Conservation (phyloP, 2,888 invertebrate species). For the Nemotelus pantherinus region DNA sequence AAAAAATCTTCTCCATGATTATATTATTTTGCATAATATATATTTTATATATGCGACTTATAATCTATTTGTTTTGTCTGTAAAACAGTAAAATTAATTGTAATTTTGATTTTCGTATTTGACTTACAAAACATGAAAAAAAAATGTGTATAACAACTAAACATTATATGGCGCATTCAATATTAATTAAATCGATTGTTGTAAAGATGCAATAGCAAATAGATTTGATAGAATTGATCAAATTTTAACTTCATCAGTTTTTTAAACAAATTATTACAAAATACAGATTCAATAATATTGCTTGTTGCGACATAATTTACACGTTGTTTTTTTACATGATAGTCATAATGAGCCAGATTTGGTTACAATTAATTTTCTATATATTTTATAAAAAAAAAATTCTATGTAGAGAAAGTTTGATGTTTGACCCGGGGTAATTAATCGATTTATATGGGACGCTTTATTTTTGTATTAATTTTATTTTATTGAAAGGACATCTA, state of each 20-base stretch:
- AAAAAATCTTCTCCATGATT: not conserved
- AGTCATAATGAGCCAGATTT: too few species aligned
- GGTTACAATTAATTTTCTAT: too few species aligned
- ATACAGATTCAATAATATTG: too few species aligned
- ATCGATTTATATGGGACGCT: too few species aligned
- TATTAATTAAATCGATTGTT: not conserved
- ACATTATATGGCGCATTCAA: constrained; percentile 20
- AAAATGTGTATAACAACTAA: not conserved
- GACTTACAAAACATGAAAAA: not conserved
- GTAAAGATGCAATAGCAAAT: not conserved
- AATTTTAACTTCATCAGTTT: not conserved
- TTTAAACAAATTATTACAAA: not conserved
- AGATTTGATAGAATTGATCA: not conserved
- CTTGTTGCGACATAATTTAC: too few species aligned
- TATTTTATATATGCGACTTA: not conserved
- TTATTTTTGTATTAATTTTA: too few species aligned
- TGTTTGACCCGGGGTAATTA: not conserved
- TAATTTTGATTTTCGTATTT: not conserved
- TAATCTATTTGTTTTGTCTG: not conserved
- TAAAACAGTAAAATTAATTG: not conserved
- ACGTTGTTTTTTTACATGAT: too few species aligned
- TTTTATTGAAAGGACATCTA: too few species aligned
- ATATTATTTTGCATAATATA: constrained; percentile 1
- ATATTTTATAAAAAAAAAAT: not conserved
- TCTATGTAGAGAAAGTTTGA: constrained; percentile 5